Conservation (phyloP, 2,113 vertebrate species). For the Odontophorus gujanensis region DNA sequence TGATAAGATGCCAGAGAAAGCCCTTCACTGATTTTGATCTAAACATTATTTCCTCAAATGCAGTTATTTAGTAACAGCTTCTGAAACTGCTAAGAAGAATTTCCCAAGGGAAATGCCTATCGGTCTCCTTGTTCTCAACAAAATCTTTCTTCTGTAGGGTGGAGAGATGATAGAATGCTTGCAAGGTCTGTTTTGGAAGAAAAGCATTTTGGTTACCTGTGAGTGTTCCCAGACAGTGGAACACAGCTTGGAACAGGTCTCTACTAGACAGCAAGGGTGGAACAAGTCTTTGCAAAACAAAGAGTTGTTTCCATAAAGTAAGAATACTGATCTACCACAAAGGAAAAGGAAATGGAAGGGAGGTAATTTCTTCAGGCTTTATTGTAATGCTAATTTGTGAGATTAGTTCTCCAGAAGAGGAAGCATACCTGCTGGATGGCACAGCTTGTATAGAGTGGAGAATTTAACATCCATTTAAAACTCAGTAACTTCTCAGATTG, state of each 20-base stretch:
- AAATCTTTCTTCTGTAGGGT: not conserved
- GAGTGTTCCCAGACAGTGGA: constrained; percentile 18
- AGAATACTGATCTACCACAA: constrained; percentile 9
- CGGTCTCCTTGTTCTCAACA: not conserved
- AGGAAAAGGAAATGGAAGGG: constrained; percentile 19
- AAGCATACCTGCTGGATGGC: accelerated
- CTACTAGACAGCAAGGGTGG: constrained; percentile 33
- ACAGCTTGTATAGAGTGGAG: not conserved
- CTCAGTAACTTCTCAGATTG: not conserved
- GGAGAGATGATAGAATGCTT: constrained; percentile 16
- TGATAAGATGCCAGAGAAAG: not conserved
- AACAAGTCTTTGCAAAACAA: constrained; percentile 43
- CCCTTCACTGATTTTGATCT: not conserved
- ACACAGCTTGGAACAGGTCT: constrained; percentile 35
- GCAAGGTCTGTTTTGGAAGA: constrained; percentile 43
- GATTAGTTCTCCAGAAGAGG: not conserved
- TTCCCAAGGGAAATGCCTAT: not conserved
- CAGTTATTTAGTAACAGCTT: not conserved
- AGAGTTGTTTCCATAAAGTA: constrained; percentile 28
- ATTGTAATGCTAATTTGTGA: not conserved
- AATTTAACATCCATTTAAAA: not conserved
- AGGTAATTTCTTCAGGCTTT: not conserved
- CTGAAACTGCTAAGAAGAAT: not conserved
- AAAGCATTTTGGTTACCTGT: constrained; percentile 24
- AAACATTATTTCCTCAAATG: not conserved